Evolutionary conservation across 1,140 invertebrate genomes (phyloP), one percentile per base, ranked within the genome.

Genomic region (Drosophila tsacasi): DNA sequence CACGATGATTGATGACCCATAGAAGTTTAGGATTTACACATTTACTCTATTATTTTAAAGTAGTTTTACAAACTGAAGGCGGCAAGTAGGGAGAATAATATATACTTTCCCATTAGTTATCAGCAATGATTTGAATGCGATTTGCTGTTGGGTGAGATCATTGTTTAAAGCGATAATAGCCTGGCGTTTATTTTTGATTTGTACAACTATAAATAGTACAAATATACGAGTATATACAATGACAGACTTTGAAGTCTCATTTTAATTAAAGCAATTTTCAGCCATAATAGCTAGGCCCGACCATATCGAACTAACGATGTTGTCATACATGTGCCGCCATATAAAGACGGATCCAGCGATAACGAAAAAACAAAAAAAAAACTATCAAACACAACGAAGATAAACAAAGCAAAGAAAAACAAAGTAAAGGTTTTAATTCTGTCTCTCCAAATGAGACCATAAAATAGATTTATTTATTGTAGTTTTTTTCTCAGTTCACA

Each of bases 241-340:
- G 21, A 7, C 47, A 35, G 21, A 30, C 37, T 76, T 75, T 27
- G 30, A 73, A 73, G 61, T 66, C 39, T 50, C 32, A 69, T 71
- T 80, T 55, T 40, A 77, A 54, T 69, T 63, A 46, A 66, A 55
- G 47, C 58, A 74, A 61, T 79, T 60, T 68, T 25, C 27, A 52
- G 49, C 77, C 62, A 59, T 65, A 55, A 65, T 69, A 75, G 50
- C 37, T 19, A 23, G 13, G 30, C 27, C 49, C 39, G 25, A 15
- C 57, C 47, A 69, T 73, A 71, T 62, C 64, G 46, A 72, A 76
- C 54, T 62, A 61, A 67, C 66, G 66, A 81, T 85, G 77, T 65
- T 77, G 82, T 85, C 82, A 83, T 85, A 73, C 55, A 59, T 62
- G 46, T 32, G 42, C 80, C 80, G 25, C 80, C 80, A 74, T 75